Conservation (phyloP, 2,888 invertebrate genomes). For the Eustalomyia histrio region DNA sequence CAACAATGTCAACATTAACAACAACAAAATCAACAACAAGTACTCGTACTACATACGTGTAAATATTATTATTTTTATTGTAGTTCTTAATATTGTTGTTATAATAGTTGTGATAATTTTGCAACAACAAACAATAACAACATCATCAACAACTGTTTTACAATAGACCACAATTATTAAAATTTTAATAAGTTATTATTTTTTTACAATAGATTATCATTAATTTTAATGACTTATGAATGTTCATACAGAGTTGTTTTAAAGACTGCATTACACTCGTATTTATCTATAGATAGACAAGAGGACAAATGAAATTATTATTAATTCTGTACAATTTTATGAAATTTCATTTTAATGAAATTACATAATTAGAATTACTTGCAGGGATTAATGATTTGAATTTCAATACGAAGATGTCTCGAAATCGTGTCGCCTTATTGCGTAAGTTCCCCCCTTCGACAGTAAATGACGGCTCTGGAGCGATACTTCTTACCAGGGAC, state of each 20-base stretch:
- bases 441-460: no score
- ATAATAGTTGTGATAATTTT: constrained; percentile 38
- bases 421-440: no score
- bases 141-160: neutral
- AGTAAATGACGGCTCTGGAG: no score
- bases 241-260: no score
- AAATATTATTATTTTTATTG: constrained; percentile 22
- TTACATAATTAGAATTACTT: neutral
- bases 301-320: neutral
- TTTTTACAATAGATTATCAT: neutral
- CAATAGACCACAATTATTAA: constrained; percentile 7
- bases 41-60: constrained; percentile 28
- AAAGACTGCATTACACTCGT: no score
- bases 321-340: neutral
- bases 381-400: no score
- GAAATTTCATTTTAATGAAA: neutral
- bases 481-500: no score
- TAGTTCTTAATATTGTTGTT: constrained; percentile 40
- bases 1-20: constrained; percentile 48
- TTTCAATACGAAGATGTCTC: no score
- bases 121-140: constrained; percentile 29
- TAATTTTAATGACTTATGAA: neutral
- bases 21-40: constrained; percentile 36
- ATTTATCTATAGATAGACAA: no score
- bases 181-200: neutral